Evolutionary conservation across 2,888 invertebrate species (phyloP).

Genomic region (Melieria omissa): DNA sequence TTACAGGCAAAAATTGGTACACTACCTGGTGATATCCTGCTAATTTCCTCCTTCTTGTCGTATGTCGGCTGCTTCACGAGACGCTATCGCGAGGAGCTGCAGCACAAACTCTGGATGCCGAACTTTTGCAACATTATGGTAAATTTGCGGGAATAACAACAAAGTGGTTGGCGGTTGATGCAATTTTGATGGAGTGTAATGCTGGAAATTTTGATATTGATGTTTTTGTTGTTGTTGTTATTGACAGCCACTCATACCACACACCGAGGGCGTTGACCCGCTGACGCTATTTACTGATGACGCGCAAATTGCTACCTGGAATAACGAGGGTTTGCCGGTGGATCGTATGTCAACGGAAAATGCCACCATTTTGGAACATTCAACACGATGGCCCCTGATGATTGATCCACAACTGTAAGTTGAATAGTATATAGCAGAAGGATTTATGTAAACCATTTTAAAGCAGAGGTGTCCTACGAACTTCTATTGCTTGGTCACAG

Average conservation of each 20-base stretch:
- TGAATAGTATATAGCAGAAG: neutral
- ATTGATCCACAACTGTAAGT: constrained; percentile 89
- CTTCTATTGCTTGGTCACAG: no score
- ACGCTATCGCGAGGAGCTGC: constrained; percentile 81
- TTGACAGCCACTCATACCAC: constrained; percentile 78
- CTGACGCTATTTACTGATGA: constrained; percentile 88
- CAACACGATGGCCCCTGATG: constrained; percentile 94
- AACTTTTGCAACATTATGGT: constrained; percentile 77
- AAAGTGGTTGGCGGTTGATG: neutral
- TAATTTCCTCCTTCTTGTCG: constrained; percentile 93
- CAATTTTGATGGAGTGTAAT: neutral
- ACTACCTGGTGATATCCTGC: constrained; percentile 90
- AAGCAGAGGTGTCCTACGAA: no score
- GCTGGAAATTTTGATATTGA: neutral
- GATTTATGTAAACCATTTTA: neutral
- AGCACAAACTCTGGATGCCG: constrained; percentile 85
- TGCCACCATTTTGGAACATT: constrained; percentile 90
- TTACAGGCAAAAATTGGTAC: constrained; percentile 80
- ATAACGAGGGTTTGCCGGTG: constrained; percentile 92
- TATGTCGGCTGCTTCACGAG: constrained; percentile 96
- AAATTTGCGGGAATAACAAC: constrained; percentile 45
- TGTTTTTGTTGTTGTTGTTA: constrained; percentile 12
- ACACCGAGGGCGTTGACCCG: constrained; percentile 83
- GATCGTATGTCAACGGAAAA: constrained; percentile 97
- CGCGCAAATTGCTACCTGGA: constrained; percentile 93